Conservation (phyloP, 2,113 vertebrate species). For the Sylvietta virens region DNA sequence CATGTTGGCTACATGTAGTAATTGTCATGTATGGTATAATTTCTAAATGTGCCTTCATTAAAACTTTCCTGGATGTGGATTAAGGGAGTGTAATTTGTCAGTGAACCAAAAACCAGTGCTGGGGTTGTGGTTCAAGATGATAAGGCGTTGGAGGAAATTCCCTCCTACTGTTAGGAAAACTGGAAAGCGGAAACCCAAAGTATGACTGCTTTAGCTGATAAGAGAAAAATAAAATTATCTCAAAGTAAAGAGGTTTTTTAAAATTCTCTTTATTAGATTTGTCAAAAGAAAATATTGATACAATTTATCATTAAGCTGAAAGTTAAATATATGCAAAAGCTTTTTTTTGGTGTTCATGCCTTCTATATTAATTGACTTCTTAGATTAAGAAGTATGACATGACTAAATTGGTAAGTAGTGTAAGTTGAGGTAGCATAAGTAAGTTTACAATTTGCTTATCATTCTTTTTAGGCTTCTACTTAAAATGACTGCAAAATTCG, state of each 20-base stretch:
- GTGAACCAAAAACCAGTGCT: conserved; percentile 39
- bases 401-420: conserved; percentile 15
- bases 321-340: not conserved
- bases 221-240: conserved; percentile 61
- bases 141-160: conserved; percentile 77
- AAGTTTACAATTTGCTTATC: conserved; percentile 29
- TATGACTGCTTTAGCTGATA: conserved; percentile 61
- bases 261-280: not conserved
- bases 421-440: not conserved
- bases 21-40: not conserved
- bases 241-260: not conserved
- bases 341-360: not conserved
- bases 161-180: conserved; percentile 69
- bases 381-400: conserved; percentile 2
- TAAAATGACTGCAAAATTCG: conserved; percentile 17
- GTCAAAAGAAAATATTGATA: conserved; percentile 31
- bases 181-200: conserved; percentile 63
- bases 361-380: conserved; percentile 42
- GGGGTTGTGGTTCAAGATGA: conserved; percentile 75
- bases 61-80: conserved; percentile 3
- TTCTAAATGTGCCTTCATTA: conserved; percentile 27
- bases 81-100: conserved; percentile 56
- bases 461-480: not conserved
- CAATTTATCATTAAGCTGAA: not conserved
- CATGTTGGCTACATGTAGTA: not conserved